These are phyloP conservation scores for Trididemnum nubilum DNA, from an alignment of 23 tunicate species.

Conservation along the genomic window DNA sequence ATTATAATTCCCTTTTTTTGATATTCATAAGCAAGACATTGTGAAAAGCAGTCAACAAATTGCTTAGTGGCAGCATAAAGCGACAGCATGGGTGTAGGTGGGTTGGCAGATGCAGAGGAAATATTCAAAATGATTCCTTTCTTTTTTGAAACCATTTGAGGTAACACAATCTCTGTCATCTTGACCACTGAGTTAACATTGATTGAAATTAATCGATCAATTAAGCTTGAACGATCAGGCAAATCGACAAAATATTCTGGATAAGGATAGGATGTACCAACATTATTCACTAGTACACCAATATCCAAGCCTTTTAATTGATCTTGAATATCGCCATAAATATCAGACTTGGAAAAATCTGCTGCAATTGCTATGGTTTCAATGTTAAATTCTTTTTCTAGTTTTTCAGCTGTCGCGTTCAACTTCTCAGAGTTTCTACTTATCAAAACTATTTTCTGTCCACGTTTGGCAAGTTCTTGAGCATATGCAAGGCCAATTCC, in stretches of 20 bases:
- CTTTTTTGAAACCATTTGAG: conserved; percentile 53
- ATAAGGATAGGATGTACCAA: conserved; percentile 68
- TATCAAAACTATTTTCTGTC: conserved; percentile 82
- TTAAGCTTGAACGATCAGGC: background rate
- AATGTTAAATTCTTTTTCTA: conserved; percentile 62
- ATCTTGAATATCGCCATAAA: conserved; percentile 13
- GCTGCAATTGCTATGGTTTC: conserved; percentile 28
- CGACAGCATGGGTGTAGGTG: conserved; percentile 53
- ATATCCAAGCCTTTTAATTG: conserved; percentile 37
- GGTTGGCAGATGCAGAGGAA: conserved; percentile 63
- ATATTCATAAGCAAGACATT: conserved; percentile 51
- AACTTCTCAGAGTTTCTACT: conserved; percentile 77
- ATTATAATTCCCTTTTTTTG: conserved; percentile 58
- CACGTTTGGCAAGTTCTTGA: conserved; percentile 62
- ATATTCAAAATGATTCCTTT: conserved; percentile 72
- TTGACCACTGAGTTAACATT: conserved; percentile 50
- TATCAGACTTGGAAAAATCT: conserved; percentile 30
- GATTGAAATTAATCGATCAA: conserved; percentile 34
- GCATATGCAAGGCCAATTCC: conserved; percentile 85
- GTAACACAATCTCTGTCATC: conserved; percentile 55
- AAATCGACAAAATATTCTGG: conserved; percentile 59
- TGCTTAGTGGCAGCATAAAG: conserved; percentile 76
- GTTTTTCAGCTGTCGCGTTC: conserved; percentile 37
- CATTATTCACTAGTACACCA: conserved; percentile 86
- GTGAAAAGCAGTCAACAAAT: conserved; percentile 81